Percentiles rank a stretch among this genome's conserved stretches.
These are phyloP conservation scores for Platyrinchus mystaceus DNA, from an alignment of 2,797 vertebrate genomes.

Conservation along the genomic window DNA sequence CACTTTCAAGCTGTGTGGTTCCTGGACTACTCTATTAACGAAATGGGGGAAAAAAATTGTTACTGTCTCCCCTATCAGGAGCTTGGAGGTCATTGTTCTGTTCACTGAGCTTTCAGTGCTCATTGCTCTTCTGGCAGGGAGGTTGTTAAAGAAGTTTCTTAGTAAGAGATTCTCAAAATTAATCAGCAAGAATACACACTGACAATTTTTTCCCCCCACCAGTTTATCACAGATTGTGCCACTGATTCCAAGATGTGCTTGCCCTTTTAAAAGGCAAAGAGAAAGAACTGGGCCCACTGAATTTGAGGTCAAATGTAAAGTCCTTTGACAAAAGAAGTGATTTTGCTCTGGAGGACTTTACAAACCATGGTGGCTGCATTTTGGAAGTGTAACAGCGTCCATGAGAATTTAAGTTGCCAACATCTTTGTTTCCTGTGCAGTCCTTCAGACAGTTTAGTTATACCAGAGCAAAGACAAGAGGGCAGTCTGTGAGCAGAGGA, in stretches of 20 bases:
- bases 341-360: not conserved
- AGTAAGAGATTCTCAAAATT: not conserved
- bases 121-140: not conserved
- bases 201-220: not conserved
- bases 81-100: not conserved
- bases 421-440: not conserved
- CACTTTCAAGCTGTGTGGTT: not conserved
- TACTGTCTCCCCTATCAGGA: not conserved
- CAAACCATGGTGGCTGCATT: not conserved
- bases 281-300: not conserved
- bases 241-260: not conserved
- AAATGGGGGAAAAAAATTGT: not conserved
- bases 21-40: not conserved
- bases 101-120: not conserved
- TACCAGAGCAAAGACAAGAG: not conserved
- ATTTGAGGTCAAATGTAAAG: not conserved
- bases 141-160: not conserved
- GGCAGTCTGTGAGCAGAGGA: not conserved
- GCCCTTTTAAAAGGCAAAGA: not conserved
- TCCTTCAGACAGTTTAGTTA: not conserved
- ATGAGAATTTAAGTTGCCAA: not conserved
- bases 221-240: not conserved
- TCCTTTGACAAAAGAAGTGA: not conserved
- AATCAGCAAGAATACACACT: not conserved
- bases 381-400: not conserved